Evolutionary conservation across 1,140 invertebrate species (phyloP).

Genomic region (Platyura marginata): DNA sequence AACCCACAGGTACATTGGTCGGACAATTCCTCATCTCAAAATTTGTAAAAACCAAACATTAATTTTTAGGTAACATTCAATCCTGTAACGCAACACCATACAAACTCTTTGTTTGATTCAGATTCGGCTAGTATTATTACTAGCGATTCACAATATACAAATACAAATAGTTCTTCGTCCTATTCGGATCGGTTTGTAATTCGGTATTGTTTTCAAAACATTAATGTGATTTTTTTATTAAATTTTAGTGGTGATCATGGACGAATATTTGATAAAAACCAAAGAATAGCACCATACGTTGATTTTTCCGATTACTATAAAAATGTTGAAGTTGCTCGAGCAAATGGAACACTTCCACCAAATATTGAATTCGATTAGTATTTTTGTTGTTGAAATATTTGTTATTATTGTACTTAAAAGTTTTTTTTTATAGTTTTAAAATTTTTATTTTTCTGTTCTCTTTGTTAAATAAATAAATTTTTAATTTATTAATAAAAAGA

Average conservation of each 20-base stretch:
- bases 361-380: slow-evolving; percentile 24
- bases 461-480: no score
- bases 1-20: background rate
- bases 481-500: no score
- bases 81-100: background rate
- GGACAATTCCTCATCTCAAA: background rate
- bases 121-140: slow-evolving; percentile 4
- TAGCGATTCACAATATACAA: slow-evolving; percentile 4
- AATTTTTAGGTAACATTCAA: background rate
- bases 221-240: no score
- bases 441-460: no score
- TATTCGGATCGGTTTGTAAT: background rate
- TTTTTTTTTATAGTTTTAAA: no score
- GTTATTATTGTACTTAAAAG: no score
- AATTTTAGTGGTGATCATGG: background rate
- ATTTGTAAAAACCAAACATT: background rate
- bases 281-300: slow-evolving; percentile 60
- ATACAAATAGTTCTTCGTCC: slow-evolving; percentile 3
- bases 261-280: slow-evolving; percentile 28
- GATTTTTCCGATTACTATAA: slow-evolving; percentile 68
- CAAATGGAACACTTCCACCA: slow-evolving; percentile 35
- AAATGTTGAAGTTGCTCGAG: slow-evolving; percentile 43
- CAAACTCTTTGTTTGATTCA: background rate
- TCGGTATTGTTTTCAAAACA: no score
- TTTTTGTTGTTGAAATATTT: no score